A percentile compares a stretch with the other conserved stretches of the same genome.
phyloP scores from a whole-genome alignment of 2,888 invertebrate species.

The Endomychus coccineus region DNA sequence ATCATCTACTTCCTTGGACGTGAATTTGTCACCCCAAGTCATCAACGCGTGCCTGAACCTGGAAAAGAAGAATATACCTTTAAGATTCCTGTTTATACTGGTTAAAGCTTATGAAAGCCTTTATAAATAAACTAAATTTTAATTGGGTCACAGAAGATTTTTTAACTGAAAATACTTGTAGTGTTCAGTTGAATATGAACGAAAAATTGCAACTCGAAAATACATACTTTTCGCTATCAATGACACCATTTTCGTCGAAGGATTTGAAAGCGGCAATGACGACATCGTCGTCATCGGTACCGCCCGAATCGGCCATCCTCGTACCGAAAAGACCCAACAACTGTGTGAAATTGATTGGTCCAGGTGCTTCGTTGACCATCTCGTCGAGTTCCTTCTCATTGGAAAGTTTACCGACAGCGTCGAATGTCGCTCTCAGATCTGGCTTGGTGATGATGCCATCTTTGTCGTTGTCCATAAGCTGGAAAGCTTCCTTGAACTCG shows the following conservation, averaged over 20 bases:
- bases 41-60: constrained; percentile 83
- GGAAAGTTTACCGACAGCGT: constrained; percentile 84
- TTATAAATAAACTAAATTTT: too few relatives aligned
- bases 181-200: too few relatives aligned
- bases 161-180: too few relatives aligned
- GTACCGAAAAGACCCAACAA: constrained; percentile 84
- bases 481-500: constrained; percentile 95
- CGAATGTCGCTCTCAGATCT: constrained; percentile 86
- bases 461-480: constrained; percentile 93
- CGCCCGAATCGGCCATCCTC: constrained; percentile 85
- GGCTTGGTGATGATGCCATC: constrained; percentile 69
- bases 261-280: constrained; percentile 88
- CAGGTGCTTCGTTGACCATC: constrained; percentile 81
- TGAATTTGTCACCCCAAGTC: constrained; percentile 92
- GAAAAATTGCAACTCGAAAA: too few relatives aligned
- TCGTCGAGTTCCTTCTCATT: constrained; percentile 84
- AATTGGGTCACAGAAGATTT: too few relatives aligned
- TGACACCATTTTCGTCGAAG: constrained; percentile 83
- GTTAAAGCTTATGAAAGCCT: too few relatives aligned
- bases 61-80: too few relatives aligned
- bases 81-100: too few relatives aligned
- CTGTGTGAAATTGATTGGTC: constrained; percentile 94
- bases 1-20: constrained; percentile 80
- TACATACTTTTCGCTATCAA: constrained; percentile 72
- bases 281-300: constrained; percentile 83